These are phyloP conservation scores for Cebidichthys violaceus DNA, from an alignment of 2,113 vertebrate genomes.

Conservation along the genomic window DNA sequence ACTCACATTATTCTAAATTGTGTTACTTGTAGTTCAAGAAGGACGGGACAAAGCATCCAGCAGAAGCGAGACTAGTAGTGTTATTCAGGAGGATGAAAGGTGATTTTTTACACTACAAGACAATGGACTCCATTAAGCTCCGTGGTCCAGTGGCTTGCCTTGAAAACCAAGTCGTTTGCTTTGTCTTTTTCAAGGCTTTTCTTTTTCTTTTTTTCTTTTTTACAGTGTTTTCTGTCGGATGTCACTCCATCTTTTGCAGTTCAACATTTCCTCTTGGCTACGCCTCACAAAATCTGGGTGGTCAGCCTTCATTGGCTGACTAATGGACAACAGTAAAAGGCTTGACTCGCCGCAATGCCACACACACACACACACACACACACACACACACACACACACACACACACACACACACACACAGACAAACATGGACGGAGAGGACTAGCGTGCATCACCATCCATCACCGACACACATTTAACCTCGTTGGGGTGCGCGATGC, in stretches of 20 bases:
- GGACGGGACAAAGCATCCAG: not conserved
- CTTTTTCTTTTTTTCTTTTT: not conserved
- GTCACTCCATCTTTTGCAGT: constrained; percentile 56
- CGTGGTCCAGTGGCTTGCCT: constrained; percentile 32
- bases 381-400: constrained; percentile 41
- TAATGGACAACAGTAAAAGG: constrained; percentile 70
- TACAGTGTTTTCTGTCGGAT: constrained; percentile 14
- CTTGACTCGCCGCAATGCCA: constrained; percentile 22
- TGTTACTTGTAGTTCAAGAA: not conserved
- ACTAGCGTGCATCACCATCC: constrained; percentile 56
- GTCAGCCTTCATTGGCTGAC: constrained; percentile 77
- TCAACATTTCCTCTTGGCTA: constrained; percentile 57
- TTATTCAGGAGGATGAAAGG: constrained; percentile 25
- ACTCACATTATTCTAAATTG: not conserved
- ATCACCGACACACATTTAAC: constrained; percentile 69
- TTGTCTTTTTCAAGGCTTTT: constrained; percentile 52
- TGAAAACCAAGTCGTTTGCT: constrained; percentile 45
- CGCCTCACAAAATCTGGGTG: constrained; percentile 57
- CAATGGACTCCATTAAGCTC: constrained; percentile 45
- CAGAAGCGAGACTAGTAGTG: not conserved
- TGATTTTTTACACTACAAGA: constrained; percentile 48
- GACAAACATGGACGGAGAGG: constrained; percentile 46
- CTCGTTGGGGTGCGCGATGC: constrained; percentile 52
- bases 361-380: constrained; percentile 43
- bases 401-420: constrained; percentile 17